Conservation (phyloP, 2,888 invertebrate species). For the Exocentrus adspersus region DNA sequence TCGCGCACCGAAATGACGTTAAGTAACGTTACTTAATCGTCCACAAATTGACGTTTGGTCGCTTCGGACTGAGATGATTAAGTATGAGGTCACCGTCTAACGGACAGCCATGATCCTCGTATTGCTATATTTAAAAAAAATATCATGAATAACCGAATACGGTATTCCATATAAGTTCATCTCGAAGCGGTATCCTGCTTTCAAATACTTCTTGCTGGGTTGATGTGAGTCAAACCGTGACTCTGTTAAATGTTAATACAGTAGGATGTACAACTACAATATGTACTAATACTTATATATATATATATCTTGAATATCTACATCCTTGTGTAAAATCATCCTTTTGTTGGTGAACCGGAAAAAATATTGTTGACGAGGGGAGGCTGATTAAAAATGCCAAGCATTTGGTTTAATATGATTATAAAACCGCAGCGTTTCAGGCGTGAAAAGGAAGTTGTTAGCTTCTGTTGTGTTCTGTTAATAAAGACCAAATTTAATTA, state of each 20-base stretch:
- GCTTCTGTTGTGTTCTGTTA: not conserved
- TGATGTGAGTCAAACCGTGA: too few species aligned
- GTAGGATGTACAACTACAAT: too few species aligned
- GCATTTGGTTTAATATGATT: too few species aligned
- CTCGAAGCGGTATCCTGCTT: not conserved
- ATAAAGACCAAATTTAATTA: not conserved
- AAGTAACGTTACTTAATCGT: not conserved
- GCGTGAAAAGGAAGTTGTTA: not conserved
- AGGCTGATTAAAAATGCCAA: too few species aligned
- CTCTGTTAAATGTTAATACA: too few species aligned
- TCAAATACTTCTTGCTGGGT: too few species aligned
- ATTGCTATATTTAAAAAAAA: not conserved
- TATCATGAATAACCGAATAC: not conserved
- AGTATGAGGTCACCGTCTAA: not conserved
- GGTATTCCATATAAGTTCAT: not conserved
- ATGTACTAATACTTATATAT: too few species aligned
- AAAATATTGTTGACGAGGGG: too few species aligned
- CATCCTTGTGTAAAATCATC: too few species aligned
- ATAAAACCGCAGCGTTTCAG: not conserved
- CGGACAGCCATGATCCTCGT: not conserved
- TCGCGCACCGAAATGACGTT: not conserved
- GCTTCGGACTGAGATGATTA: constrained; percentile 1
- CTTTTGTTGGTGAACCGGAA: too few species aligned
- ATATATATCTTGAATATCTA: too few species aligned
- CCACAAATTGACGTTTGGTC: not conserved